These are phyloP conservation scores for Embidobia sp. DNA, from an alignment of 2,888 invertebrate species.

Conservation along the genomic window DNA sequence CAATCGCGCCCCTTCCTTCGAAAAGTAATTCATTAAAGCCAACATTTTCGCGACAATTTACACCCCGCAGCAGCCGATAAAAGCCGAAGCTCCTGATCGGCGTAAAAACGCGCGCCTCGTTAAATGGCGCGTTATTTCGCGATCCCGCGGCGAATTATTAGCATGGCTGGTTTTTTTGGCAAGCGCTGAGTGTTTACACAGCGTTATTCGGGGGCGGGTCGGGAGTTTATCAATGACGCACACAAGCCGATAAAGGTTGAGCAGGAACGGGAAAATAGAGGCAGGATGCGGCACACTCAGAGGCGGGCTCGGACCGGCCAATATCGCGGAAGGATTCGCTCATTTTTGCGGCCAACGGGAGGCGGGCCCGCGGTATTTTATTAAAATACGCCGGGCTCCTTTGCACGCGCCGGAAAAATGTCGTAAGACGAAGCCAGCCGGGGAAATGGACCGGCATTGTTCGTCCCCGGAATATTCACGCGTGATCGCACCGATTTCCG, in stretches of 20 bases:
- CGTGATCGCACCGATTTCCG: slow-evolving; percentile 62
- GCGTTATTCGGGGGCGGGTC: slow-evolving; percentile 25
- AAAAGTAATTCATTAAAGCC: too few relatives aligned
- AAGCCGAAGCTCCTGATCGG: too few relatives aligned
- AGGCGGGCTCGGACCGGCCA: slow-evolving; percentile 36
- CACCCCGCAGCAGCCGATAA: too few relatives aligned
- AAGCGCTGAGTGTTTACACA: slow-evolving; percentile 31
- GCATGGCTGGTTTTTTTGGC: slow-evolving; percentile 44
- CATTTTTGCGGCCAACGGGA: too few relatives aligned
- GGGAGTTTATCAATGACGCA: slow-evolving; percentile 39
- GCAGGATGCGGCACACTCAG: slow-evolving; percentile 5
- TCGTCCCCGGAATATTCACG: slow-evolving; percentile 58
- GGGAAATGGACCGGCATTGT: slow-evolving; percentile 61
- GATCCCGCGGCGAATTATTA: slow-evolving; percentile 33
- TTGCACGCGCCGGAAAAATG: slow-evolving; percentile 36
- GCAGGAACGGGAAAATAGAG: slow-evolving; percentile 25
- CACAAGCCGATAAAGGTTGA: slow-evolving; percentile 45
- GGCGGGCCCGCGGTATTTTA: slow-evolving; percentile 33
- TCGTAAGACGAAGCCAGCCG: slow-evolving; percentile 43
- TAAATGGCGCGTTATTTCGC: slow-evolving; percentile 4
- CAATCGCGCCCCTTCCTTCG: too few relatives aligned
- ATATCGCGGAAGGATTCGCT: slow-evolving; percentile 52
- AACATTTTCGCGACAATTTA: too few relatives aligned
- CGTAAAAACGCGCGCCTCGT: background rate
- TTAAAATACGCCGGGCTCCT: slow-evolving; percentile 46